Conservation (phyloP, 2,888 invertebrate genomes). For the Ochropacha duplaris region DNA sequence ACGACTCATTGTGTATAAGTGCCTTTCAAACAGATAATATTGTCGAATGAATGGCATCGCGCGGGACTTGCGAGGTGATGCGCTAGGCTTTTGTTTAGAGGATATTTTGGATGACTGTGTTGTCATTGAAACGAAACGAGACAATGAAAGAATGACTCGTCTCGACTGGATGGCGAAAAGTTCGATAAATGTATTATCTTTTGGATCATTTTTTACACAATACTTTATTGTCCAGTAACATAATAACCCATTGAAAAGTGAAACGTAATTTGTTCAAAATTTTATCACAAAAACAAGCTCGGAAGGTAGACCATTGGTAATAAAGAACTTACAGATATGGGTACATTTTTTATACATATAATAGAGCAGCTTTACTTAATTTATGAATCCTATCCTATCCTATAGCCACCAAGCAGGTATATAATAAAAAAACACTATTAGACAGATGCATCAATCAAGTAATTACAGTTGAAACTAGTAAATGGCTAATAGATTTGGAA, state of each 20-base stretch:
- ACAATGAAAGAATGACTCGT: conserved; percentile 41
- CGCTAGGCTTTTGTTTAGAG: conserved; percentile 57
- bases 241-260: conserved; percentile 2
- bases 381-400: background rate
- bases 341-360: background rate
- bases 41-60: conserved; percentile 58
- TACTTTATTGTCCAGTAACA: conserved; percentile 3
- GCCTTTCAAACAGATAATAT: conserved; percentile 67
- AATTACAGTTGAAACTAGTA: no score
- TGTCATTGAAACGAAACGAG: conserved; percentile 57
- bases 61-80: conserved; percentile 28
- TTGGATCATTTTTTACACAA: conserved; percentile 3
- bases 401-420: background rate
- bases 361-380: background rate
- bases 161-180: conserved; percentile 24
- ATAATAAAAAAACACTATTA: background rate
- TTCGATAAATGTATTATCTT: conserved; percentile 24
- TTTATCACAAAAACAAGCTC: background rate
- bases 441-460: no score
- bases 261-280: conserved; percentile 2
- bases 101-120: conserved; percentile 65
- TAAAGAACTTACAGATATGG: background rate
- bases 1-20: conserved; percentile 69
- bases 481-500: no score
- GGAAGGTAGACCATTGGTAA: background rate